Base-by-base conservation (phyloP, 2,888 invertebrate species). In the Temnothorax unifasciatus region DNA sequence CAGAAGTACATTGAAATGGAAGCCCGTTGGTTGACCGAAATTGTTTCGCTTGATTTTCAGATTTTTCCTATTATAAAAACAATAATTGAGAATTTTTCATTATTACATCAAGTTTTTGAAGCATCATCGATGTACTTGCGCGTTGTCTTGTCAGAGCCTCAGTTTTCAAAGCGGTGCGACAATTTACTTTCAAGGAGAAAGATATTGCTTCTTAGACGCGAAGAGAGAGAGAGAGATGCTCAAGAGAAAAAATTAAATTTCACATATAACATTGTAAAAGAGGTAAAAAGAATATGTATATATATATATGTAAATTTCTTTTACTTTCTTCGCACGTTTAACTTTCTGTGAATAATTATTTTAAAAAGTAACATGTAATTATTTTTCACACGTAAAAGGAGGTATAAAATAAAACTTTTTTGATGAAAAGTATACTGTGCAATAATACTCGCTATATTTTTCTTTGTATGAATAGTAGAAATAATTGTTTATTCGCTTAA, bases 1-100 rank as follows among this genome's bases (percentile, higher is more conserved):
- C 76, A n/a, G 25, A 77, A 77, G 21, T 57, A 44, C n/a, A 68
- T 77, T 77, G 77, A 44, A 77, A 68, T 68, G 18, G 18, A 25
- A 77, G 44, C 25, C 15, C 38, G 5, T 34, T 59, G 11, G 3
- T 13, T 59, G 47, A 66, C 13, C 21, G 44, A 29, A 52, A 76
- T 41, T 75, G 5, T 61, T 61, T 5, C 59, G 25, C 6, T 44
- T n/a, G n/a, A 25, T 57, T 68, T 76, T 64, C 13, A 64, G 3
- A 52, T n/a, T 59, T 25, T 52, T 64, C 34, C 38, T 38, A 0
- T 76, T 21, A 21, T 29, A 52, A 21, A 64, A 63, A 52, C 25
- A 15, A 64, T 25, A 25, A 63, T 25, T 5, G 18, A 52, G 15
- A 47, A 57, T 68, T 57, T 50, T 44, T 68, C 18, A 57, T 79